A percentile compares a stretch with the other conserved stretches of the same genome.
Evolutionary conservation across 1,140 invertebrate species (phyloP).

Genomic region (Formica exsecta): DNA sequence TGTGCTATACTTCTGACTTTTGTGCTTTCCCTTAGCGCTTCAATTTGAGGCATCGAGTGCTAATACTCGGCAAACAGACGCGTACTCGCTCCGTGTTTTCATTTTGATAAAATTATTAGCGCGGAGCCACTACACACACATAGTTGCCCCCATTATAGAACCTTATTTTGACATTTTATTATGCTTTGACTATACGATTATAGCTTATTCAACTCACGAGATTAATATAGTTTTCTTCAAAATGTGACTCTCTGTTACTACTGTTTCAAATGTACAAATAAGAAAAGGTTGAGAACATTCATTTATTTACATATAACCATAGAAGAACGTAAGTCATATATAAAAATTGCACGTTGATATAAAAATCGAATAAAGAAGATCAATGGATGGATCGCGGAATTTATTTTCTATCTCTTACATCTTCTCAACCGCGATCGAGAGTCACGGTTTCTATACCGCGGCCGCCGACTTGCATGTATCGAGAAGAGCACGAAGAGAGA

Average conservation of each 20-base stretch:
- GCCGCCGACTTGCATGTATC: slow-evolving; percentile 46
- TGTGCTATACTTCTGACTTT: slow-evolving; percentile 15
- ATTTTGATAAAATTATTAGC: background rate
- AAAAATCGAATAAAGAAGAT: background rate
- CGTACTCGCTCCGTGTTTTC: background rate
- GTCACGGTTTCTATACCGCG: background rate
- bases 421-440: background rate
- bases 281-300: background rate
- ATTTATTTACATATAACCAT: background rate
- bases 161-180: background rate
- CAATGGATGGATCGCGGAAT: background rate
- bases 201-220: no score
- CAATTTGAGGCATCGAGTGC: slow-evolving; percentile 22
- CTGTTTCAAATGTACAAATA: no score
- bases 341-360: slow-evolving; percentile 18
- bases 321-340: no score
- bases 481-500: slow-evolving; percentile 48
- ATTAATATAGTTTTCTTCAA: no score
- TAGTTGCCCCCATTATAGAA: background rate
- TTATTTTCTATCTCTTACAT: slow-evolving; percentile 1
- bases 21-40: slow-evolving; percentile 30
- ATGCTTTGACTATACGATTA: no score
- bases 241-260: no score
- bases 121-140: no score
- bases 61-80: slow-evolving; percentile 33